Evolutionary conservation across 2,113 vertebrate species (phyloP).

Genomic region (human (Homo sapiens)): GRCh38 chr11:119813501-119814000

Average conservation of each 20-base stretch:
- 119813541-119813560: constrained; percentile 28
- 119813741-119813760: background rate
- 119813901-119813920: background rate
- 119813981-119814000: background rate
- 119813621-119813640: constrained; percentile 1
- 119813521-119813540: background rate
- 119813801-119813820: background rate
- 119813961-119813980: background rate
- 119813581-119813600: background rate
- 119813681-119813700: constrained; percentile 31
- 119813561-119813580: background rate
- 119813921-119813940: background rate
- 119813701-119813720: background rate
- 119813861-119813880: background rate
- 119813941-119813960: background rate
- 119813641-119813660: background rate
- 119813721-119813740: background rate
- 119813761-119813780: fast-evolving
- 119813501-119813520: background rate
- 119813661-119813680: background rate
- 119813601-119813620: background rate
- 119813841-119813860: background rate
- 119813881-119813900: background rate
- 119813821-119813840: background rate
- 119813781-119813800: background rate